Evolutionary conservation across 2,113 vertebrate genomes (phyloP), one percentile per base, ranked within the genome.

Genomic region (Cnemophilus loriae): DNA sequence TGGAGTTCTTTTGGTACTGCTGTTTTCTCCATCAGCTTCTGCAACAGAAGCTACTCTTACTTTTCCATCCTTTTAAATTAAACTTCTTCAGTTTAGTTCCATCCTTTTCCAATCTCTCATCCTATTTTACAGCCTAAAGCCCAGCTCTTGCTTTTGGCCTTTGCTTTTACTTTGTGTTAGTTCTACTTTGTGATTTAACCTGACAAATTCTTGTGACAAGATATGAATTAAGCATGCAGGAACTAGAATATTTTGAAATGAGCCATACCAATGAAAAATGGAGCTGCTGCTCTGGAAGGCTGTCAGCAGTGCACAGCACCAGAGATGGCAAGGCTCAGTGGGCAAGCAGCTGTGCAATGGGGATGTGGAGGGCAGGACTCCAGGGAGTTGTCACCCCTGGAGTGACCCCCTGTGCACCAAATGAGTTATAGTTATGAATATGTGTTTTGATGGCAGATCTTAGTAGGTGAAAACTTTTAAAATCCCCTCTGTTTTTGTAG

Each of bases 331-430:
- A 50, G 63, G 75, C 70, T 64, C 44, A 50, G 2, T 17, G 57
- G 4, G 33, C 11, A 30, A 76, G 41, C 57, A 60, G 57, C 9
- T 1, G 3, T 57, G 59, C 33, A 47, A 10, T n/a, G 39, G 39
- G 65, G 19, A 37, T 64, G 69, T 32, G 35, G 39, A 42, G 52
- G 53, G 27, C 49, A 70, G 56, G 41, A 56, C 35, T 77, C 49
- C 63, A 28, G 41, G 13, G 63, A 61, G 10, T 47, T 0, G 0
- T 81, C 42, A 67, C 16, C 28, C 17, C n/a, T n/a, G n/a, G n/a
- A n/a, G n/a, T n/a, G n/a, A n/a, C n/a, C n/a, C n/a, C n/a, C 39
- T 28, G 19, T 2, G 22, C 60, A 68, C 47, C 4, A 4, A 49
- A 52, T 0, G 7, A 73, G 10, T 67, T 75, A 10, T 0, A 52